These are phyloP conservation scores for Pinna nobilis DNA, from an alignment of 1,140 invertebrate genomes.

Conservation along the genomic window DNA sequence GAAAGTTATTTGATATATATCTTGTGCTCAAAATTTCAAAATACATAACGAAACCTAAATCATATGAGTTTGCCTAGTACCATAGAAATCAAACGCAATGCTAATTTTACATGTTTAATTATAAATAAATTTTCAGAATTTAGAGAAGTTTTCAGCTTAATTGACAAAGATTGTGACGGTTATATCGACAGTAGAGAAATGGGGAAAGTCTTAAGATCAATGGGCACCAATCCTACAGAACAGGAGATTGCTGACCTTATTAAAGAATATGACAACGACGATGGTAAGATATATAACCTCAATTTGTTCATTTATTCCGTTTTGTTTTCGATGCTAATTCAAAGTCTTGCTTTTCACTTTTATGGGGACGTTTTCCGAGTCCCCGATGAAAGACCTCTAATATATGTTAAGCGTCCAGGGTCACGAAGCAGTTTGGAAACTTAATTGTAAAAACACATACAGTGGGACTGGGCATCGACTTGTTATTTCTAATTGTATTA, in stretches of 20 bases:
- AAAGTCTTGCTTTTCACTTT: no score
- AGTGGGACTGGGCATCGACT: no score
- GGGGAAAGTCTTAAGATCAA: constrained; percentile 98
- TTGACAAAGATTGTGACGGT: constrained; percentile 88
- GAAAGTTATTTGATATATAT: background rate
- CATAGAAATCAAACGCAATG: background rate
- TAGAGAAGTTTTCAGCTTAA: constrained; percentile 49
- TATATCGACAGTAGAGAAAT: constrained; percentile 99
- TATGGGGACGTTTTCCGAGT: no score
- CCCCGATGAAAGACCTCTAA: no score
- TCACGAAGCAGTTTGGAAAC: no score
- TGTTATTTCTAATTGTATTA: no score
- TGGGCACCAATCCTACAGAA: constrained; percentile 99
- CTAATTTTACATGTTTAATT: background rate
- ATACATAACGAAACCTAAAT: background rate
- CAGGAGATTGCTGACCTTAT: constrained; percentile 99
- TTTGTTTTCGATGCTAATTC: no score
- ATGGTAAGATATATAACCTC: constrained; percentile 13
- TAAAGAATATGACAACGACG: constrained; percentile 78
- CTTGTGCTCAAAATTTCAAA: background rate
- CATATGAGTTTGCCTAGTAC: background rate
- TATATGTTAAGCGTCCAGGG: no score
- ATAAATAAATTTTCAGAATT: constrained; percentile 32
- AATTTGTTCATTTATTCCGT: no score
- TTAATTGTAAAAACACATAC: no score